Evolutionary conservation across 1,140 invertebrate species (phyloP).

Genomic region (Drosophila baimaii): DNA sequence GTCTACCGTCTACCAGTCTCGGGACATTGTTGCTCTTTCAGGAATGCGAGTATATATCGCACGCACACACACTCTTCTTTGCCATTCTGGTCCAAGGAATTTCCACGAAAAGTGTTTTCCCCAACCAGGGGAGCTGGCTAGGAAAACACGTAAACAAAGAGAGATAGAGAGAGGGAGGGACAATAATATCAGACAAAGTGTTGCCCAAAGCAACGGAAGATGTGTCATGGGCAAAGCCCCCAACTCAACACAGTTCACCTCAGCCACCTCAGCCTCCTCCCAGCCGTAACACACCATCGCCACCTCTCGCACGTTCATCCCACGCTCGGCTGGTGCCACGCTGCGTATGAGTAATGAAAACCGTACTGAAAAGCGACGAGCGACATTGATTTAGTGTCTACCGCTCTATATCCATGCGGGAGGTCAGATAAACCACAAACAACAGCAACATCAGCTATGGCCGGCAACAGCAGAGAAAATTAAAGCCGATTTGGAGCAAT

Average conservation of each 20-base stretch:
- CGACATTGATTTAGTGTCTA: constrained; percentile 78
- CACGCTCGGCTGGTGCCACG: constrained; percentile 47
- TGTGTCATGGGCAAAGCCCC: constrained; percentile 58
- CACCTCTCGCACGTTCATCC: constrained; percentile 44
- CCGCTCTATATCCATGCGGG: constrained; percentile 40
- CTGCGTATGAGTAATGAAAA: constrained; percentile 75
- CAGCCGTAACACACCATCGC: neutral
- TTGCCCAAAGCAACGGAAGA: constrained; percentile 39
- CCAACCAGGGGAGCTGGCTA: constrained; percentile 10
- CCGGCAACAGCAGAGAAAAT: neutral
- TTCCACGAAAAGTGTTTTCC: constrained; percentile 51
- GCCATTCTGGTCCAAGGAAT: constrained; percentile 22
- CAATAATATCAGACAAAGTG: constrained; percentile 57
- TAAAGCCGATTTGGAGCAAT: constrained; percentile 11
- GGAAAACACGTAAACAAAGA: constrained; percentile 19
- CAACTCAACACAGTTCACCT: constrained; percentile 23
- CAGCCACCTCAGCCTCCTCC: constrained; percentile 25
- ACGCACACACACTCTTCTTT: neutral
- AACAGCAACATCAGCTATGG: constrained; percentile 5
- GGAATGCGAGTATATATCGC: constrained; percentile 29
- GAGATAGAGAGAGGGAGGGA: neutral
- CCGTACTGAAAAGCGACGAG: constrained; percentile 65
- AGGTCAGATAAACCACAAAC: constrained; percentile 34
- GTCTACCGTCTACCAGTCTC: constrained; percentile 18
- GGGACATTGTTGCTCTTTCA: constrained; percentile 23